A percentile compares a stretch with the other conserved stretches of the same genome.
These are phyloP conservation scores for Pristionchus mayeri DNA, from an alignment of 2,888 invertebrate genomes.

Conservation along the genomic window DNA sequence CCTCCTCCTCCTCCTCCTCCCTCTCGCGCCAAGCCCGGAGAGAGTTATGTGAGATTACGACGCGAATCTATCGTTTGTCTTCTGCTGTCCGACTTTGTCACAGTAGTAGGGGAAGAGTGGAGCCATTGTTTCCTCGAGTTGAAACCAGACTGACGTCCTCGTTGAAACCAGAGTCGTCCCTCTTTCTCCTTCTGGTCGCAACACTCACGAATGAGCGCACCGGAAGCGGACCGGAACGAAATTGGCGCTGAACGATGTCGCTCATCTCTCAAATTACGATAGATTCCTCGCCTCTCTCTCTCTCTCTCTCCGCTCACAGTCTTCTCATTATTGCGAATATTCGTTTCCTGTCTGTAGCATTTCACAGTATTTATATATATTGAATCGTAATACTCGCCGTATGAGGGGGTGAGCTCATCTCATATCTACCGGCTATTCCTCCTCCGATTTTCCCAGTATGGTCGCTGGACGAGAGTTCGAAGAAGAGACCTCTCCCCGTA, in stretches of 20 bases:
- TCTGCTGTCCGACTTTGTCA: not conserved
- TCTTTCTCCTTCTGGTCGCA: not conserved
- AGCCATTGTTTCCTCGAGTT: not conserved
- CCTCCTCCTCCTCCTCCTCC: not conserved
- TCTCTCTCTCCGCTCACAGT: not conserved
- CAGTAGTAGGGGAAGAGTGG: not conserved
- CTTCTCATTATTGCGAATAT: not conserved
- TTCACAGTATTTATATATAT: not conserved
- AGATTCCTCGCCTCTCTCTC: not conserved
- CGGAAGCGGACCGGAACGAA: slow-evolving; percentile 18
- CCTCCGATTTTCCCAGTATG: not conserved
- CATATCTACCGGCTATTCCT: not conserved
- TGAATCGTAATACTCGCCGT: not conserved
- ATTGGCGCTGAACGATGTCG: not conserved
- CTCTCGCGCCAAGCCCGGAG: not conserved
- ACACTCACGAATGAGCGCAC: slow-evolving; percentile 14
- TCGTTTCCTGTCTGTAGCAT: too few species aligned
- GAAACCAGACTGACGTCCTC: not conserved
- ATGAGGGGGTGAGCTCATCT: not conserved
- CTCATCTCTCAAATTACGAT: slow-evolving; percentile 21
- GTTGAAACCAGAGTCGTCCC: too few species aligned
- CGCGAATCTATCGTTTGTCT: slow-evolving; percentile 37
- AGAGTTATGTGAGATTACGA: slow-evolving; percentile 31
- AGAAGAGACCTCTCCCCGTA: too few species aligned
- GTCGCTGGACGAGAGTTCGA: not conserved